Conservation (phyloP, 1,140 invertebrate genomes). For the Philopotamus ludificatus region DNA sequence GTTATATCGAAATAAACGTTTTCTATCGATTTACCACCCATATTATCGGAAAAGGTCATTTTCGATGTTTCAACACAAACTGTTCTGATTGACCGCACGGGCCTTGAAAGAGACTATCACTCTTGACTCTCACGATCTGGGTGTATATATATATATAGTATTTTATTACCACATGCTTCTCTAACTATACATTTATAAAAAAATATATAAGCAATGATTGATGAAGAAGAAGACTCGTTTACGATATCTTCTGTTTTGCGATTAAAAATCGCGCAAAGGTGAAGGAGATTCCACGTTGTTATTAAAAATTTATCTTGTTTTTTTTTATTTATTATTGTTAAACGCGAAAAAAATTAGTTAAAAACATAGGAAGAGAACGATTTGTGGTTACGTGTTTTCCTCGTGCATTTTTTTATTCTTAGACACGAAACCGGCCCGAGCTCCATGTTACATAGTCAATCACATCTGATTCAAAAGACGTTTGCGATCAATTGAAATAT, state of each 20-base stretch:
- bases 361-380: not conserved
- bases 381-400: not conserved
- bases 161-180: slow-evolving; percentile 27
- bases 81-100: slow-evolving; percentile 30
- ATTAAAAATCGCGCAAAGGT: not conserved
- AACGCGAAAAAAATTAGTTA: not conserved
- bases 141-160: slow-evolving; percentile 31
- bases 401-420: not conserved
- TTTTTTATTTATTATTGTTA: no score
- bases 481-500: slow-evolving; percentile 29
- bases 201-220: not conserved
- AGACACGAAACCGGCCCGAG: not conserved
- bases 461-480: slow-evolving; percentile 9
- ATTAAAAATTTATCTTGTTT: no score
- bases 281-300: no score
- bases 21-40: no score
- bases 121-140: slow-evolving; percentile 36
- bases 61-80: slow-evolving; percentile 18
- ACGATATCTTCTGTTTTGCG: not conserved
- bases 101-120: slow-evolving; percentile 35
- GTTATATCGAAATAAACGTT: no score
- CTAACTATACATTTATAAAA: no score
- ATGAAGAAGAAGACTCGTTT: not conserved
- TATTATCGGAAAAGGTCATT: slow-evolving; percentile 24
- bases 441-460: not conserved